Conservation (phyloP, 2,888 invertebrate species). For the Drosophila mayaguana region DNA sequence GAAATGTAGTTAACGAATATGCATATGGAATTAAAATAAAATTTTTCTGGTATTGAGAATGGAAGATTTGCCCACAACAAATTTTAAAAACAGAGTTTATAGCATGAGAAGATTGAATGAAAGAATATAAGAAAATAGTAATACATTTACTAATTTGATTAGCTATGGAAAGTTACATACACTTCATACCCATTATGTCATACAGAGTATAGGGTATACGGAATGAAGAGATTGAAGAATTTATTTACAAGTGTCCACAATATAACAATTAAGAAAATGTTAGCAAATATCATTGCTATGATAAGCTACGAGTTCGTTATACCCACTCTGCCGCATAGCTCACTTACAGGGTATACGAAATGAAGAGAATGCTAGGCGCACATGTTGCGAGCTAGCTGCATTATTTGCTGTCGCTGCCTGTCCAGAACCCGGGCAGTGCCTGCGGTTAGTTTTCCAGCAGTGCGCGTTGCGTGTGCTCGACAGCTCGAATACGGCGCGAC, state of each 20-base stretch:
- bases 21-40: background rate
- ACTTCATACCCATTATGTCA: background rate
- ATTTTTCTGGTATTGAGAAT: background rate
- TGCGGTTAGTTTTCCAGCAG: slow-evolving; percentile 64
- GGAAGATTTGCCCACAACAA: no score
- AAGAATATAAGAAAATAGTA: no score
- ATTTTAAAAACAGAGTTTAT: no score
- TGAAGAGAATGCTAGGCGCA: slow-evolving; percentile 30
- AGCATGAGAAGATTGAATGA: no score
- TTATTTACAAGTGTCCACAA: no score
- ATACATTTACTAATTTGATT: no score
- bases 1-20: background rate
- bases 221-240: no score
- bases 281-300: background rate
- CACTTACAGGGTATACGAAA: slow-evolving; percentile 42
- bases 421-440: slow-evolving; percentile 41
- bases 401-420: slow-evolving; percentile 34
- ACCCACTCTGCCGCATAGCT: background rate
- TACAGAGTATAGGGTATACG: no score
- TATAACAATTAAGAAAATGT: background rate
- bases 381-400: slow-evolving; percentile 43
- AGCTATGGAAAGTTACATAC: no score
- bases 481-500: slow-evolving; percentile 17
- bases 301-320: background rate
- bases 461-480: slow-evolving; percentile 68